Evolutionary conservation across 2,113 vertebrate species (phyloP).

Genomic region (Zootoca vivipara): DNA sequence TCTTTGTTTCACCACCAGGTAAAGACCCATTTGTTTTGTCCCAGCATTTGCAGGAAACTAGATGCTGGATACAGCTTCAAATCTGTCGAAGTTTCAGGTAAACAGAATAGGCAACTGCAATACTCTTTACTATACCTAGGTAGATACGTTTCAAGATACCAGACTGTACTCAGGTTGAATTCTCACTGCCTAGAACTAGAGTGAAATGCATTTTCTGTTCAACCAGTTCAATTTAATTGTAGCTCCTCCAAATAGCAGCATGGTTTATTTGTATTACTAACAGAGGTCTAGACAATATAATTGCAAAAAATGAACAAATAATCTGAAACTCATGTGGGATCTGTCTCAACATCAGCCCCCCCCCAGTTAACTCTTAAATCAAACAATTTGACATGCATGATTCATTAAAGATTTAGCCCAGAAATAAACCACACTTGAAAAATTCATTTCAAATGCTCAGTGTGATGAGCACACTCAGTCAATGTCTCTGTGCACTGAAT

Average conservation of each 20-base stretch:
- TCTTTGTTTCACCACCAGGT: too few species aligned
- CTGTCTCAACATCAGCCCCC: constrained; percentile 5
- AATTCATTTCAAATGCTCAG: constrained; percentile 35
- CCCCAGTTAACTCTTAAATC: constrained; percentile 26
- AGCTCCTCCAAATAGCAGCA: not conserved
- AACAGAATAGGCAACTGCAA: not conserved
- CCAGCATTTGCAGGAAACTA: too few species aligned
- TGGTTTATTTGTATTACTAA: not conserved
- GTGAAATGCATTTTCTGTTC: constrained; percentile 1
- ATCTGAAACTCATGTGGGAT: constrained; percentile 2
- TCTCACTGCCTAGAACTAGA: not conserved
- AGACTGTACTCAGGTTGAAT: not conserved
- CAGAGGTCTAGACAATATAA: not conserved
- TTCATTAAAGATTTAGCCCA: constrained; percentile 43
- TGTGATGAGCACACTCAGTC: constrained; percentile 41
- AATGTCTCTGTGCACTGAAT: constrained; percentile 3
- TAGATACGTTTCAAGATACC: not conserved
- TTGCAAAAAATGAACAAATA: not conserved
- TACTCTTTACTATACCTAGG: not conserved
- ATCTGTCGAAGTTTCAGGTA: not conserved
- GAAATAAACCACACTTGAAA: constrained; percentile 37
- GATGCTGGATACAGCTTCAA: not conserved
- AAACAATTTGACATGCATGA: constrained; percentile 8
- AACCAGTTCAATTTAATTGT: not conserved
- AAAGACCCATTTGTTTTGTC: too few species aligned